Base-by-base conservation (phyloP, 37 sponge, comb jelly and placozoan species). In the Cladorhizidae sp. region DNA sequence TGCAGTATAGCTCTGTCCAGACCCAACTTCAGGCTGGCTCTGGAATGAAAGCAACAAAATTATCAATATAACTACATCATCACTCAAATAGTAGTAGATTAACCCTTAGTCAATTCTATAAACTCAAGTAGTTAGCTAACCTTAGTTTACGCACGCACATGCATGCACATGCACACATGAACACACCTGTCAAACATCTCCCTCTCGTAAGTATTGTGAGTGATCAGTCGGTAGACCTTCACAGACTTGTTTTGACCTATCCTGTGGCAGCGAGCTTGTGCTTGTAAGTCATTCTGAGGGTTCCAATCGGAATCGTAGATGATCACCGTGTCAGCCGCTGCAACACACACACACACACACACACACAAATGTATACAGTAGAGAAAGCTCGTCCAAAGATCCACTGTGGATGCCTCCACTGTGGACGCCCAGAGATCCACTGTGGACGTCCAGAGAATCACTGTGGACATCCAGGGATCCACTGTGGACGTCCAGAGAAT, bases 221-320 rank as follows among this genome's bases (percentile, higher is more conserved):
- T 97, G 78, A 97, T 88, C 55, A 94, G 80, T 36, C 97, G 73
- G 40, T 97, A 97, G 23, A 97, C 95, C 74, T 94, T 97, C n/a
- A 97, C 97, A 29, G 92, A 76, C 55, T 91, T 94, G 78, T 77
- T 83, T 79, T 97, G 97, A 8, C 97, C 97, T 63, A 97, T 97
- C 36, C 97, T 59, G 65, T 97, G 97, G 70, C 97, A 97, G 29
- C 97, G 77, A 56, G 97, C 95, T 85, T 97, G 97, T 18, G 97
- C 97, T 88, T 94, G 67, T 36, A 97, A 67, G 79, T 97, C 97
- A 72, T 97, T 97, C 80, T 97, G 97, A 36, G 97, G 97, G 79
- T 97, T 97, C 97, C 97, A 97, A 80, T 97, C 97, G 5, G 97
- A 97, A 78, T 97, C 97, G 79, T 93, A 97, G 40, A 97, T 97